Evolutionary conservation across 2,888 invertebrate species (phyloP).

Genomic region (Heliconius hortense): DNA sequence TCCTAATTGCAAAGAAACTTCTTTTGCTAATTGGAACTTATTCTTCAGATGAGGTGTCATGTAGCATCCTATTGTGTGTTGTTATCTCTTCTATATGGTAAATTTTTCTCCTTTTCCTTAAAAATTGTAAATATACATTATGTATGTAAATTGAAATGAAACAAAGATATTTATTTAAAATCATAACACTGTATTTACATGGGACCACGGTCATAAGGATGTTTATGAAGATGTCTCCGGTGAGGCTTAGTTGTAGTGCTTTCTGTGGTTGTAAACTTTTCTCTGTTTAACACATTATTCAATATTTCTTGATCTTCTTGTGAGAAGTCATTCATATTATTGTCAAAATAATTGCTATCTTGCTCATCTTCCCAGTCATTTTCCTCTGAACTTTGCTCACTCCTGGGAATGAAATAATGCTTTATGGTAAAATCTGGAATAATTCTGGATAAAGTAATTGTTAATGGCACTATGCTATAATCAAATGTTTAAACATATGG

Average conservation of each 20-base stretch:
- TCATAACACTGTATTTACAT: conserved; percentile 21
- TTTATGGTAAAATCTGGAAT: neutral
- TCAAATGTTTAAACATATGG: no score
- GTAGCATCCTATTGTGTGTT: no score
- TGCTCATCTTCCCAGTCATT: conserved; percentile 64
- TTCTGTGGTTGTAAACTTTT: conserved; percentile 50
- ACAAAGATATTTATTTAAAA: neutral
- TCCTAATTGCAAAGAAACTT: no score
- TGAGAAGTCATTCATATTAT: conserved; percentile 65
- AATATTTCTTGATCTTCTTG: conserved; percentile 62
- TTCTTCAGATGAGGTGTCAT: no score
- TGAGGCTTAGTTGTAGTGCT: conserved; percentile 58
- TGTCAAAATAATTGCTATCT: conserved; percentile 59
- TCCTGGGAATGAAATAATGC: conserved; percentile 49
- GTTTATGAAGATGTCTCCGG: conserved; percentile 79
- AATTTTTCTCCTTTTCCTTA: no score
- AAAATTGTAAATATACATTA: no score
- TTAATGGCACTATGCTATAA: neutral
- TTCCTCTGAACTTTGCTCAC: conserved; percentile 60
- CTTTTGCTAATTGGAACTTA: no score
- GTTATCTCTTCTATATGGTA: no score
- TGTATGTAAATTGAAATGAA: neutral
- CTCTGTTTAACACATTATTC: conserved; percentile 45
- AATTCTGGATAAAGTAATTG: neutral
- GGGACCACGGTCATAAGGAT: conserved; percentile 77